These are phyloP conservation scores for Istiophorus platypterus DNA, from an alignment of 2,113 vertebrate genomes.

Conservation along the genomic window DNA sequence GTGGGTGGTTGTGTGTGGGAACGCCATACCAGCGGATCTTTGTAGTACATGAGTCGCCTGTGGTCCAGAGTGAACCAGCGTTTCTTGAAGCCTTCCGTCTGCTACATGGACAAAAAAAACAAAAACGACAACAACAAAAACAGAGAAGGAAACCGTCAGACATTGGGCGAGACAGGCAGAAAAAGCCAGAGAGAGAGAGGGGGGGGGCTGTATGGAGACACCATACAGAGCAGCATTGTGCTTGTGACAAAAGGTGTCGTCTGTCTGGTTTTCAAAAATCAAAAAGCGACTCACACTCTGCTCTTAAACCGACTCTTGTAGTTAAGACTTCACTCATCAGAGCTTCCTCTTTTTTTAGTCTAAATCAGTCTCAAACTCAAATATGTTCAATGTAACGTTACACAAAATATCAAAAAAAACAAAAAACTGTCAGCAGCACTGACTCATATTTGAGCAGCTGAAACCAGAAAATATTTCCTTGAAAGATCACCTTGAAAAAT, in stretches of 20 bases:
- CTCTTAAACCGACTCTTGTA: background rate
- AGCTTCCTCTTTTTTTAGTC: background rate
- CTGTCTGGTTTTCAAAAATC: background rate
- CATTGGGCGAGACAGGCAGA: background rate
- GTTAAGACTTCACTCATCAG: background rate
- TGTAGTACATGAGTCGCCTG: constrained; percentile 94
- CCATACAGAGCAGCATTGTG: constrained; percentile 15
- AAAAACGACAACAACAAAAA: constrained; percentile 63
- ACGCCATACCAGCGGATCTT: constrained; percentile 90
- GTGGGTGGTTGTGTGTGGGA: constrained; percentile 18
- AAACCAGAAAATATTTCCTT: too few relatives aligned
- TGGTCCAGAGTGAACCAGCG: constrained; percentile 95
- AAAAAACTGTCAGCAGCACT: too few relatives aligned
- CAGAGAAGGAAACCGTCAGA: constrained; percentile 2
- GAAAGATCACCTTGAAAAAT: too few relatives aligned
- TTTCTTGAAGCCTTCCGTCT: constrained; percentile 93
- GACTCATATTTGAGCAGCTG: too few relatives aligned
- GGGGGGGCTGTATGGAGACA: background rate
- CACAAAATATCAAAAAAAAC: too few relatives aligned
- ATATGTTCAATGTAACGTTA: background rate
- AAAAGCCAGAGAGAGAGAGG: background rate
- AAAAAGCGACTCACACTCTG: background rate
- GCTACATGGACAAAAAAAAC: constrained; percentile 83
- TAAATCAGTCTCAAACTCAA: background rate
- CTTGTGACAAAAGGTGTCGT: background rate